phyloP scores from a whole-genome alignment of 2,888 invertebrate genomes.

The Polydrusus tereticollis region DNA sequence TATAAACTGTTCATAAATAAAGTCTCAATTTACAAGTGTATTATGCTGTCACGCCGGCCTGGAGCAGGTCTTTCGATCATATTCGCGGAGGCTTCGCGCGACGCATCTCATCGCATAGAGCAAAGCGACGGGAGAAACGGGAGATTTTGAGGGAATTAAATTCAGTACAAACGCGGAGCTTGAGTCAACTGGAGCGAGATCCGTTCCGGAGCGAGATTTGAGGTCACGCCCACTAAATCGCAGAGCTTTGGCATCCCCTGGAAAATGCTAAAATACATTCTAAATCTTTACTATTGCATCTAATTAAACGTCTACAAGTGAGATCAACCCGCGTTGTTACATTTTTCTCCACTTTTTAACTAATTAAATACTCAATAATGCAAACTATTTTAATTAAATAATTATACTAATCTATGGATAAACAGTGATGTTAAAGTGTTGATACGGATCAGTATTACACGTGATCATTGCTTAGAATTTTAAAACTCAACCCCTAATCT shows the following conservation, averaged over 20 bases:
- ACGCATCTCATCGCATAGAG: constrained; percentile 28
- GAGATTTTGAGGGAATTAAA: constrained; percentile 24
- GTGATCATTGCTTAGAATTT: neutral
- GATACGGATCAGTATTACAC: neutral
- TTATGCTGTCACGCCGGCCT: constrained; percentile 44
- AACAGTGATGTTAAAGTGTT: neutral
- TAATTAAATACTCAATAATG: constrained; percentile 11
- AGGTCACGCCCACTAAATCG: constrained; percentile 50
- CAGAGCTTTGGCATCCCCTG: constrained; percentile 24
- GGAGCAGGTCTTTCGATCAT: constrained; percentile 50
- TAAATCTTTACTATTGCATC: neutral
- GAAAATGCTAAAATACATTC: neutral
- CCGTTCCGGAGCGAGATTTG: constrained; percentile 29
- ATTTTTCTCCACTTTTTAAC: neutral
- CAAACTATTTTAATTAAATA: neutral
- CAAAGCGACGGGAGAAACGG: constrained; percentile 6
- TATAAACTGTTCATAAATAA: constrained; percentile 46
- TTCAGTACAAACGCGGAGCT: constrained; percentile 47
- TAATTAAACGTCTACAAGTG: neutral
- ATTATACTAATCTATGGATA: neutral
- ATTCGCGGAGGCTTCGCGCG: constrained; percentile 29
- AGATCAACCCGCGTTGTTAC: neutral
- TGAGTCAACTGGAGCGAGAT: constrained; percentile 35
- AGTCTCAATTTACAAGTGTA: constrained; percentile 49
- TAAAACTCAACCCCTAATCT: neutral